Evolutionary conservation across 2,797 vertebrate genomes (phyloP), one percentile per base, ranked within the genome.

Genomic region (Melanotaenia parkinsoni): DNA sequence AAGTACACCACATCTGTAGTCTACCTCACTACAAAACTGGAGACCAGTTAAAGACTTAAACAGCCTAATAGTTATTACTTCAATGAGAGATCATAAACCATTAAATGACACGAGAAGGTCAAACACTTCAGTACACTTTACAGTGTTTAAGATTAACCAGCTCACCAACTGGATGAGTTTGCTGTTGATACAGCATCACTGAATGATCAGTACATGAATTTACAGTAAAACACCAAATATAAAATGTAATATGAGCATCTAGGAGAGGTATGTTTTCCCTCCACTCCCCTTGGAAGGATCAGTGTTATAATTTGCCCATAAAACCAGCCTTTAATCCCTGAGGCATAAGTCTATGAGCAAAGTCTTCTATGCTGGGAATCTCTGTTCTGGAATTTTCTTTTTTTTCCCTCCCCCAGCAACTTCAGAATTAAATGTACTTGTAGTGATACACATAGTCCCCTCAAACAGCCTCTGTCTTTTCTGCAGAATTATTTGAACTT

Each of bases 331-430:
- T 59, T 40, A 58, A 50, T 71, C 43, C 32, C 65, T 2, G 0
- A 65, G 28, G 62, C 51, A 47, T 68, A 26, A 70, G 26, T 62
- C 62, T 63, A 59, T 60, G 43, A n/a, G 4, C 45, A 69, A 69
- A 81, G 16, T 13, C 43, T 30, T 54, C 14, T 40, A 37, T 47
- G 16, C 58, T 3, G 22, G 11, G 32, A 72, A 58, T 66, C 33
- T 28, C 22, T 62, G 32, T 64, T 58, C 35, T 54, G 30, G 38
- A 24, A 51, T 54, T 32, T 24, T 0, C 62, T 5, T 32, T 22
- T 33, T 58, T 22, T 58, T 4, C 28, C 3, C 6, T 45, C 53
- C 62, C 57, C 58, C 54, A 74, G 35, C 59, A 75, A 35, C 5
- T 26, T 28, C 47, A 22, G 4, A 50, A 35, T 47, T 76, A 60